These are phyloP conservation scores for Schizaphis graminum DNA, from an alignment of 2,888 invertebrate genomes.

Conservation along the genomic window DNA sequence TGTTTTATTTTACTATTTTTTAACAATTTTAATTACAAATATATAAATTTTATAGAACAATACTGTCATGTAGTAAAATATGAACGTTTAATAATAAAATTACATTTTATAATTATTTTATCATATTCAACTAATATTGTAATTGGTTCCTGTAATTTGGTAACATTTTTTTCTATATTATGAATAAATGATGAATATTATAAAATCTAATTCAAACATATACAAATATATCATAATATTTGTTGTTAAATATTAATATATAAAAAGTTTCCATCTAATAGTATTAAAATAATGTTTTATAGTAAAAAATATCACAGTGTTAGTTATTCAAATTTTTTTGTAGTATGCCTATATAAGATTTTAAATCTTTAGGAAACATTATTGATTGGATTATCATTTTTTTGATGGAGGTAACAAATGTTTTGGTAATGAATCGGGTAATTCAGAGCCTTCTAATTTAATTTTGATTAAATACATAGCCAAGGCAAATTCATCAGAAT, in stretches of 20 bases:
- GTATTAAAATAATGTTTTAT: background rate
- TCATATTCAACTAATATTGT: background rate
- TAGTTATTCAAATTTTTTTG: background rate
- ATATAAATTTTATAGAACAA: background rate
- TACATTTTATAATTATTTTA: background rate
- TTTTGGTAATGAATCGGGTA: constrained; percentile 74
- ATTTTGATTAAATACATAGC: constrained; percentile 77
- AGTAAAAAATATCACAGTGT: background rate
- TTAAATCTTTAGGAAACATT: background rate
- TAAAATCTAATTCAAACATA: background rate
- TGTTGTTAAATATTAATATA: background rate
- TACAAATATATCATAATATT: background rate
- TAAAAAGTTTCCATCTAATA: background rate
- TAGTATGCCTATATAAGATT: background rate
- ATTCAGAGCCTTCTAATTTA: constrained; percentile 75
- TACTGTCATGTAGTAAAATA: background rate
- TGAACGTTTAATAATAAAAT: background rate
- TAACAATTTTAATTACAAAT: background rate
- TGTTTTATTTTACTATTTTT: background rate
- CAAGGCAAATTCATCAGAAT: constrained; percentile 78
- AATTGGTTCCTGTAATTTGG: background rate
- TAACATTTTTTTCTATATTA: background rate
- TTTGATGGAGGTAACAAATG: constrained; percentile 74
- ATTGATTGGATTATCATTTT: background rate
- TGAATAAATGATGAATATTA: background rate